A percentile compares a stretch with the other conserved stretches of the same genome.
Evolutionary conservation across 2,113 vertebrate genomes (phyloP).

Genomic region (Malurus alboscapulatus): DNA sequence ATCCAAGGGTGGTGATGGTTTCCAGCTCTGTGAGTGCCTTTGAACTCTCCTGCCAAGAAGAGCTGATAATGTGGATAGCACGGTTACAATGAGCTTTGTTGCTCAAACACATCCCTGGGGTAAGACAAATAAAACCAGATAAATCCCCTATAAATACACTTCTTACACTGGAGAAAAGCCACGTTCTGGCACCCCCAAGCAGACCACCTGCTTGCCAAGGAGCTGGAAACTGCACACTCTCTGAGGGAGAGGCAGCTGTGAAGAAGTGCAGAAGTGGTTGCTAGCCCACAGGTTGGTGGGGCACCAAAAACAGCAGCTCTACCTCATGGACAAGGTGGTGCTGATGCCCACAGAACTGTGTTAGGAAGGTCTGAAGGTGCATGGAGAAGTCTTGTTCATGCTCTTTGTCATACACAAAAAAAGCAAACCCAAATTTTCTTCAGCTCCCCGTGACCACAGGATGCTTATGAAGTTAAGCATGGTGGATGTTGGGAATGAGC

Average conservation of each 20-base stretch:
- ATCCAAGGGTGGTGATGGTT: background rate
- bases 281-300: background rate
- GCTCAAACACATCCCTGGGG: background rate
- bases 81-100: background rate
- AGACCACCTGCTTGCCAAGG: background rate
- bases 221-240: background rate
- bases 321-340: background rate
- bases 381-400: background rate
- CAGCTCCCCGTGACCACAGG: background rate
- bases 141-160: background rate
- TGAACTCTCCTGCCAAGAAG: slow-evolving; percentile 33
- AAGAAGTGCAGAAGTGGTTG: background rate
- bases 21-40: background rate
- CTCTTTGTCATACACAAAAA: background rate
- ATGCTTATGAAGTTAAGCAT: background rate
- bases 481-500: background rate
- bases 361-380: background rate
- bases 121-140: slow-evolving; percentile 5
- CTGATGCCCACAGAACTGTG: background rate
- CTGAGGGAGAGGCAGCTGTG: background rate
- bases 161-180: background rate
- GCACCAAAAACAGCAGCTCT: background rate
- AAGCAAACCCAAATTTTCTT: background rate
- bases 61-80: background rate
- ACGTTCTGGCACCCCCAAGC: background rate